Conservation (phyloP, 1,140 invertebrate species). For the Diprion similis region DNA sequence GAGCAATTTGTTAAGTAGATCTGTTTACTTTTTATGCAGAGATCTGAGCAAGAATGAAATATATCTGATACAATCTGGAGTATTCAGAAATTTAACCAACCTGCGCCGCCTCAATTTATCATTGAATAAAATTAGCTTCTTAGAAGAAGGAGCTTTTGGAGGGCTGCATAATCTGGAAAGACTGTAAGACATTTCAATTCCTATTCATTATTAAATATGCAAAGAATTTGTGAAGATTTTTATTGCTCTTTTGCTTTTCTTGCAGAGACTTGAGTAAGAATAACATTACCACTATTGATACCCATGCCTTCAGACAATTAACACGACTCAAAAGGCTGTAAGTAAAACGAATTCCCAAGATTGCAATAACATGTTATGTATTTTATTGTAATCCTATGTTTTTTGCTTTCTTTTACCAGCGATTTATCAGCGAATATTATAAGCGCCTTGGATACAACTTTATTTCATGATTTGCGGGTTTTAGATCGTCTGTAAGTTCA, state of each 20-base stretch:
- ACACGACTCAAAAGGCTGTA: conserved; percentile 71
- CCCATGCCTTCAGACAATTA: conserved; percentile 76
- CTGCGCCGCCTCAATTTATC: conserved; percentile 74
- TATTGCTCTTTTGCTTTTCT: conserved; percentile 32
- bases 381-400: conserved; percentile 35
- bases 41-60: conserved; percentile 83
- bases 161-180: conserved; percentile 70
- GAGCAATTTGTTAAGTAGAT: conserved; percentile 20
- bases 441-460: conserved; percentile 67
- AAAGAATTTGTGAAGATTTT: conserved; percentile 23
- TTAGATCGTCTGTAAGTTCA: conserved; percentile 75
- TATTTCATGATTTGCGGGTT: conserved; percentile 71
- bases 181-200: conserved; percentile 57
- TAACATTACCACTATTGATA: conserved; percentile 74
- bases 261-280: conserved; percentile 80
- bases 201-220: conserved; percentile 15
- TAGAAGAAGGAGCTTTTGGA: conserved; percentile 71
- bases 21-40: conserved; percentile 56
- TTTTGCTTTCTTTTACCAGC: conserved; percentile 49
- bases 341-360: conserved; percentile 39
- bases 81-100: conserved; percentile 75
- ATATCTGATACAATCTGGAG: conserved; percentile 72
- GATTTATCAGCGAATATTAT: conserved; percentile 73
- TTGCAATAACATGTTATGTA: conserved; percentile 23
- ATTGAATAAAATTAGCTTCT: conserved; percentile 68